A percentile compares a stretch with the other conserved stretches of the same genome.
Evolutionary conservation across 2,888 invertebrate genomes (phyloP).

Genomic region (Lasioglossum zephyrum): DNA sequence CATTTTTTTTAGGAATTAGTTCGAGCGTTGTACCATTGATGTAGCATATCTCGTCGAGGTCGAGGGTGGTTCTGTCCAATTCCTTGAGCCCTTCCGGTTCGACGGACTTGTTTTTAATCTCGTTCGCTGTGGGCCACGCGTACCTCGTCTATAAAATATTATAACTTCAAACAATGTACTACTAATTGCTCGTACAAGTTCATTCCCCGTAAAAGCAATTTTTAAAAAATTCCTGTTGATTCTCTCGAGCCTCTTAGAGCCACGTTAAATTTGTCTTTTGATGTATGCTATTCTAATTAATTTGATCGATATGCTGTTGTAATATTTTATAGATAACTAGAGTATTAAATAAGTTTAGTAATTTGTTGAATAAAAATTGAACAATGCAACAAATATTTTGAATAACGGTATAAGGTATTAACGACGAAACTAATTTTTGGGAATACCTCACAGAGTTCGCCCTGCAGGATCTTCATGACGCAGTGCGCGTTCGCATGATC

Average conservation of each 20-base stretch:
- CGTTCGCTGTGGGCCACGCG: slow-evolving; percentile 88
- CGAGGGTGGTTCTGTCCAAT: slow-evolving; percentile 88
- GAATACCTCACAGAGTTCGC: slow-evolving; percentile 91
- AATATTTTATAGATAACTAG: too few relatives aligned
- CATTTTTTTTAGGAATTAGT: not conserved
- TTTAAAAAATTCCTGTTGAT: too few relatives aligned
- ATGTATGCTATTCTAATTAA: too few relatives aligned
- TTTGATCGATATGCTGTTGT: too few relatives aligned
- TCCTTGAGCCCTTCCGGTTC: slow-evolving; percentile 87
- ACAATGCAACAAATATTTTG: too few relatives aligned
- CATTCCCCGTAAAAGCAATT: too few relatives aligned
- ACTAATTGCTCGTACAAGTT: not conserved
- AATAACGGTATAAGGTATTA: too few relatives aligned
- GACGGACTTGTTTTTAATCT: slow-evolving; percentile 82
- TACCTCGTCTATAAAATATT: slow-evolving; percentile 85
- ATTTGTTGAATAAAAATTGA: too few relatives aligned
- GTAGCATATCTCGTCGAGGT: slow-evolving; percentile 94
- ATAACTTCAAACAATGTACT: not conserved
- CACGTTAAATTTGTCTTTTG: not conserved
- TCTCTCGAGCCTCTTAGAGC: too few relatives aligned
- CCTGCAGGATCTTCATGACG: slow-evolving; percentile 97
- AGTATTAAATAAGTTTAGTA: too few relatives aligned
- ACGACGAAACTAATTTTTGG: not conserved
- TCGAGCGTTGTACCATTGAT: slow-evolving; percentile 92
- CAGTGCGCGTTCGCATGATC: slow-evolving; percentile 98